Percentiles rank a stretch among this genome's conserved stretches.
phyloP scores from a whole-genome alignment of 2,797 vertebrate species.

The Malurus splendens region DNA sequence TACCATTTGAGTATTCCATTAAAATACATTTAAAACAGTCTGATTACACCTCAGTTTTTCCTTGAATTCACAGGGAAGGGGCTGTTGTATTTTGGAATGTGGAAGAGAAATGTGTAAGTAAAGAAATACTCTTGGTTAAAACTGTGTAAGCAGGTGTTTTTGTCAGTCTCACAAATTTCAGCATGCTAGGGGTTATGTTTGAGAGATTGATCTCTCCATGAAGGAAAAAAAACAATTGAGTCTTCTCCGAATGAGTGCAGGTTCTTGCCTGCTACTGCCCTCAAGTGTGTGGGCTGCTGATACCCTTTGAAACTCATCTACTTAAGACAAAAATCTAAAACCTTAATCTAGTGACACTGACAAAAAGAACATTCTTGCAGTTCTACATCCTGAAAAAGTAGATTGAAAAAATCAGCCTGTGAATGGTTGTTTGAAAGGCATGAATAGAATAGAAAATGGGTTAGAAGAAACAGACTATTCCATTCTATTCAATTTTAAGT shows the following conservation, averaged over 20 bases:
- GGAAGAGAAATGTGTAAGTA: slow-evolving; percentile 89
- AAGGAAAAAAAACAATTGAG: not conserved
- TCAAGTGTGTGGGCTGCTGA: not conserved
- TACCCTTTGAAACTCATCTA: not conserved
- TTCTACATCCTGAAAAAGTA: not conserved
- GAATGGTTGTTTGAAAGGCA: not conserved
- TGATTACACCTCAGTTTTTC: slow-evolving; percentile 19
- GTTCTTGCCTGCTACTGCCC: not conserved
- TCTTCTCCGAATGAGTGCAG: not conserved
- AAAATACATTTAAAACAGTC: not conserved
- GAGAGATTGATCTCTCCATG: not conserved
- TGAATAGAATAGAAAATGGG: not conserved
- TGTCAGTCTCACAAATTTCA: not conserved
- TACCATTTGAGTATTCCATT: not conserved
- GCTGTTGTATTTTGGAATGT: slow-evolving; percentile 97
- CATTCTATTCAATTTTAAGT: not conserved
- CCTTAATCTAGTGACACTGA: not conserved
- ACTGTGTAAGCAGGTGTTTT: not conserved
- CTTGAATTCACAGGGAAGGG: slow-evolving; percentile 83
- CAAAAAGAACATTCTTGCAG: not conserved
- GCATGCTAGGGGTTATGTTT: not conserved
- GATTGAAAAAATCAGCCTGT: not conserved
- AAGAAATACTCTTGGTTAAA: slow-evolving; percentile 1
- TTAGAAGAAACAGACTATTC: not conserved
- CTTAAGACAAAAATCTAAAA: not conserved